Conservation (phyloP, 2,113 vertebrate genomes). For the Asarcornis scutulata region DNA sequence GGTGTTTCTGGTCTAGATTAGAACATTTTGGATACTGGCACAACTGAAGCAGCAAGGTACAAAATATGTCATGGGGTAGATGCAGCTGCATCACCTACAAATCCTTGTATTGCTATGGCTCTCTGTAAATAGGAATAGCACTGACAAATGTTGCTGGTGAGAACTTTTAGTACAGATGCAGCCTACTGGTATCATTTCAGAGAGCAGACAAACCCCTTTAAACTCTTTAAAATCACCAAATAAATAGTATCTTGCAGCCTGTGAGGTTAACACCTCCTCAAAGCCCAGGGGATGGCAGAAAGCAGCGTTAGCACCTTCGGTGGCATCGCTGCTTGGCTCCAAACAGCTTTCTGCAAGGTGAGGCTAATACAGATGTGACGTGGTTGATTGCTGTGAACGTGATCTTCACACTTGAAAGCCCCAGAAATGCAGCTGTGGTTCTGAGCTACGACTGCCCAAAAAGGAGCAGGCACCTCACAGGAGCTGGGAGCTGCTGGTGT, state of each 20-base stretch:
- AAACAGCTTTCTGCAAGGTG: slow-evolving; percentile 5
- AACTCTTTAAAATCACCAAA: neutral
- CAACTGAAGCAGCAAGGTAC: neutral
- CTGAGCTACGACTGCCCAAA: neutral
- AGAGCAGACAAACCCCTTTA: neutral
- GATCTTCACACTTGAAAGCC: neutral
- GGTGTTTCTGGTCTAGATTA: neutral
- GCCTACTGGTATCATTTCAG: neutral
- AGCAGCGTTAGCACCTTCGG: neutral
- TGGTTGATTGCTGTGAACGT: neutral
- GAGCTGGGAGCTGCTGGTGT: neutral
- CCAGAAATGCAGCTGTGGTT: neutral
- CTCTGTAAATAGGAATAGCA: neutral
- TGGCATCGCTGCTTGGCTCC: neutral
- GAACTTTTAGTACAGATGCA: neutral
- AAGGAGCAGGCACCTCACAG: neutral
- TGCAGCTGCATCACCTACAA: neutral
- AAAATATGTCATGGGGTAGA: neutral
- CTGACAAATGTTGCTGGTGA: neutral
- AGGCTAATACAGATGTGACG: neutral
- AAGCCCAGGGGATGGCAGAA: rapidly evolving
- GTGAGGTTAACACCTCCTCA: neutral
- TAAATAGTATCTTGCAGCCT: neutral
- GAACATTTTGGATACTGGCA: neutral
- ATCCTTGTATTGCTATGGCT: neutral